Conservation (phyloP, 2,113 vertebrate genomes). For the Pseudorasbora parva region DNA sequence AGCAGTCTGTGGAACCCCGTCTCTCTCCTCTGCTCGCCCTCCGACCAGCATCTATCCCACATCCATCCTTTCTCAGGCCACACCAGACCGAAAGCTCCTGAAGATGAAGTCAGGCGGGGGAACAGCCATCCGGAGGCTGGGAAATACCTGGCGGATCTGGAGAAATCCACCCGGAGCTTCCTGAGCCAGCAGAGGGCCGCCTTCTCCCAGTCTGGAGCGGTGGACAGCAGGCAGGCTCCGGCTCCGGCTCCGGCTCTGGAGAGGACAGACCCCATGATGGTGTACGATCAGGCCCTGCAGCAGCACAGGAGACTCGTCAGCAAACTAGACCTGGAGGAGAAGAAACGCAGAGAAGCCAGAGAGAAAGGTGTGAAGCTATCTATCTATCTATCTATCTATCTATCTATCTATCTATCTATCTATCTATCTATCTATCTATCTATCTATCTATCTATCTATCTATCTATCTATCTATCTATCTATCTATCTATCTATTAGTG, state of each 20-base stretch:
- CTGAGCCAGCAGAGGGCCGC: slow-evolving; percentile 86
- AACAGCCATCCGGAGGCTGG: slow-evolving; percentile 74
- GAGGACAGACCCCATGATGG: slow-evolving; percentile 78
- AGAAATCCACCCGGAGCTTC: slow-evolving; percentile 87
- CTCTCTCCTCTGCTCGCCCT: slow-evolving; percentile 83
- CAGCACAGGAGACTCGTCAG: slow-evolving; percentile 91
- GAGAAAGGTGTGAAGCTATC: slow-evolving; percentile 86
- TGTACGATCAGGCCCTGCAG: slow-evolving; percentile 92
- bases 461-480: too few species aligned
- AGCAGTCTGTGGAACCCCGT: slow-evolving; percentile 93
- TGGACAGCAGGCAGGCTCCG: slow-evolving; percentile 71
- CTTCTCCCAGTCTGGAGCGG: slow-evolving; percentile 73
- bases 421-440: too few species aligned
- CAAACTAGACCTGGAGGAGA: slow-evolving; percentile 96
- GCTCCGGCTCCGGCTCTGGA: slow-evolving; percentile 61
- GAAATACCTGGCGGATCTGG: slow-evolving; percentile 88
- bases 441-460: too few species aligned
- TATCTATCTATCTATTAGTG: too few species aligned
- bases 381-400: too few species aligned
- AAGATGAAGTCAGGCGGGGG: slow-evolving; percentile 78
- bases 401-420: too few species aligned
- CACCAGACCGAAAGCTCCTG: slow-evolving; percentile 79
- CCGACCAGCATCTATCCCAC: slow-evolving; percentile 77
- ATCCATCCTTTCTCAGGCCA: slow-evolving; percentile 77
- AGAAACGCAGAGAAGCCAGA: slow-evolving; percentile 85